Base-by-base conservation (phyloP, 1,140 invertebrate genomes). In the Lepidurus arcticus region DNA sequence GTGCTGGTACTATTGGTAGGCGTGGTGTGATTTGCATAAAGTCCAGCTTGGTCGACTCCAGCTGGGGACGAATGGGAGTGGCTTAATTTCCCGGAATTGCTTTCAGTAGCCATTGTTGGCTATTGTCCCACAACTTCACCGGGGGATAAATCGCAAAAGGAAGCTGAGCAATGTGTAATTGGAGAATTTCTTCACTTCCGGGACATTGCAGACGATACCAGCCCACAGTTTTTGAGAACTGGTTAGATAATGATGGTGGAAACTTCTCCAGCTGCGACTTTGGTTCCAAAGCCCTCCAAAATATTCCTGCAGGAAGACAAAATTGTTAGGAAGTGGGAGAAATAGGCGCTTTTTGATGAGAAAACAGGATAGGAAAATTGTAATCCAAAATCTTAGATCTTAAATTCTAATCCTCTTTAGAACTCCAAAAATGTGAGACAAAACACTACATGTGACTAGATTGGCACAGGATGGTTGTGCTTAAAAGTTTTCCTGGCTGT, bases 21-120 rank as follows among this genome's bases (percentile, higher is more conserved):
- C 73, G 92, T 91, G 80, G 90, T 90, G 77, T 90, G 86, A 34
- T 86, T 82, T 42, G 86, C 84, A 21, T 85, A 82, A 85, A 86
- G 78, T 73, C 75, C 78, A n/a, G 88, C 88, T 80, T 91, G 91
- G 84, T 93, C 92, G 81, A 93, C 92, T 53, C 92, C 92, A 45
- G 91, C 91, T 77, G 92, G 92, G 81, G 92, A 93, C 80, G 92
- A 93, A 82, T 92, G 89, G 81, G 92, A 93, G 84, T 93, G 92
- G 83, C 92, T 92, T 90, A 93, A 80, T 78, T 83, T 83, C 73
- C 76, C 76, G 1, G 53, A 13, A 65, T 65, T 65, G 21, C 21
- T 65, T 13, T 65, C 53, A 21, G 16, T 65, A 21, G 53, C 53
- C 53, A 65, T 65, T 21, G 16, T 65, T 65, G 16, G 6, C 53